phyloP scores from a whole-genome alignment of 2,113 vertebrate species.

The Plotosus lineatus region DNA sequence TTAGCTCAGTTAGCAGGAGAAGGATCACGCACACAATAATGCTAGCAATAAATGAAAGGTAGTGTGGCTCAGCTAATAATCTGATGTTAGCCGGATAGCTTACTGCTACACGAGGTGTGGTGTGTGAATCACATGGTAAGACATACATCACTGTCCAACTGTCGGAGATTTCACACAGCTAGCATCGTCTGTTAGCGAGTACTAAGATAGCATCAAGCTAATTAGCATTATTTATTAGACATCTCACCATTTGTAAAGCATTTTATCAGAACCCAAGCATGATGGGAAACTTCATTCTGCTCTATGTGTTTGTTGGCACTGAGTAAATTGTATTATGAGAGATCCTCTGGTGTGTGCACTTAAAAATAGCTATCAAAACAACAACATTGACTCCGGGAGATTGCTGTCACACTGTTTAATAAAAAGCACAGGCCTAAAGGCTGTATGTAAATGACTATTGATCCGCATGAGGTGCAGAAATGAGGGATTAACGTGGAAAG shows the following conservation, averaged over 20 bases:
- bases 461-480: conserved; percentile 21
- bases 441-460: conserved; percentile 31
- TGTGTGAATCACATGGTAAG: not conserved
- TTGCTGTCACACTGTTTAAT: conserved; percentile 8
- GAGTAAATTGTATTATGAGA: not conserved
- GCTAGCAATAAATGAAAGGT: not conserved
- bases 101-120: not conserved
- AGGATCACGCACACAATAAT: too few species aligned
- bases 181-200: not conserved
- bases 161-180: not conserved
- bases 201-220: not conserved
- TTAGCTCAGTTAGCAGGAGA: not conserved
- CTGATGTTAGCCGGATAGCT: not conserved
- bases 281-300: not conserved
- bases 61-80: not conserved
- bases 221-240: not conserved
- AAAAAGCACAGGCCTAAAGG: conserved; percentile 13
- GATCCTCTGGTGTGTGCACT: not conserved
- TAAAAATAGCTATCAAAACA: conserved; percentile 1
- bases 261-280: not conserved
- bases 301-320: not conserved
- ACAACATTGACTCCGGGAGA: conserved; percentile 3
- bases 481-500: conserved; percentile 19
- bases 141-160: not conserved
- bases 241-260: not conserved